Evolutionary conservation across 2,113 vertebrate species (phyloP), one percentile per base, ranked within the genome.

Genomic region (Oryzias woworae): DNA sequence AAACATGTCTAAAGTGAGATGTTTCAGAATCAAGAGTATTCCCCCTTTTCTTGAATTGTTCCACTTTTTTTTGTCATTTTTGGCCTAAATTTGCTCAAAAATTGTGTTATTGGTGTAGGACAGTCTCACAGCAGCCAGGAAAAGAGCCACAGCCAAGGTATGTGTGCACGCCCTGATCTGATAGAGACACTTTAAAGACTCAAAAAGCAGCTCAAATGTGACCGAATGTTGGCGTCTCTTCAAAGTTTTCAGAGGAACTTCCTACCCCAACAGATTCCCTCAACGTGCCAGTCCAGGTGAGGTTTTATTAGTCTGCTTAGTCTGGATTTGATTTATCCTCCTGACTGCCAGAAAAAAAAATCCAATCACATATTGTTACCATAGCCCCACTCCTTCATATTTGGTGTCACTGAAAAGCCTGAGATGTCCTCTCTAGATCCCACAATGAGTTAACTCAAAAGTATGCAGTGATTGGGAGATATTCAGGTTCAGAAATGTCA

Each of bases 161-260:
- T 50, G 88, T 88, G 26, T 66, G 26, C 60, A 28, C 53, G 42
- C 66, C 50, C 62, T 8, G 58, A 64, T 45, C 62, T 56, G 28
- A 41, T 43, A 46, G 45, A 68, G 62, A 69, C 43, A 36, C 53
- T 14, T 66, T 67, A 24, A 64, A 60, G 46, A 5, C n/a, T 15
- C 60, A 48, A 53, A 7, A 26, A 41, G 20, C 41, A n/a, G 10
- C 45, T 71, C 22, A 46, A 63, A 46, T 73, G 52, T 65, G 69
- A 91, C 71, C 75, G 72, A 84, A 88, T 59, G 60, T 4, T 75
- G 53, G 24, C 77, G 72, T 93, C 78, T 94, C 86, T 92, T 91
- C 87, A 87, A 94, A 96, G 96, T 87, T 77, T 90, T 92, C 85
- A 92, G 93, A 89, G 81, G 91, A 70, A 73, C 85, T 68, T 80